phyloP scores from a whole-genome alignment of 2,797 vertebrate genomes.

The Eutrigla gurnardus region DNA sequence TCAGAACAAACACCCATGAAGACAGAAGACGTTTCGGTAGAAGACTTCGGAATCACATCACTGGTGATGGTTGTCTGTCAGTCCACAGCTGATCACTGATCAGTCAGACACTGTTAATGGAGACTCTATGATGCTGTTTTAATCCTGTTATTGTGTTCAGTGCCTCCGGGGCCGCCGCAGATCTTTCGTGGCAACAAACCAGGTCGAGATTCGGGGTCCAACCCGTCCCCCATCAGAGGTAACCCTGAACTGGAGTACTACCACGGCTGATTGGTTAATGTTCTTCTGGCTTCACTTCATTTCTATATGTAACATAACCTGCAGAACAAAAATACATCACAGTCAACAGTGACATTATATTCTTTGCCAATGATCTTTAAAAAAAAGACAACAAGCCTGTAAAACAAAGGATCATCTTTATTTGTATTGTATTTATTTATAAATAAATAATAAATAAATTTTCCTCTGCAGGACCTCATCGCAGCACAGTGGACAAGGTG shows the following conservation, averaged over 20 bases:
- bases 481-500: not conserved
- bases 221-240: slow-evolving; percentile 60
- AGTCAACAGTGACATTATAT: not conserved
- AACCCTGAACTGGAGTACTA: not conserved
- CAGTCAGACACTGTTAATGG: not conserved
- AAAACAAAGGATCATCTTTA: too few species aligned
- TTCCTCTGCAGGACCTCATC: not conserved
- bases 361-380: too few species aligned
- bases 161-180: slow-evolving; percentile 52
- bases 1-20: too few species aligned
- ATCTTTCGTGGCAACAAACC: slow-evolving; percentile 65
- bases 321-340: not conserved
- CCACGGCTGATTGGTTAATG: too few species aligned
- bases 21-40: too few species aligned
- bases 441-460: too few species aligned
- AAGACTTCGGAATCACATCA: too few species aligned
- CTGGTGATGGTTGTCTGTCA: too few species aligned
- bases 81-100: too few species aligned
- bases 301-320: too few species aligned
- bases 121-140: not conserved
- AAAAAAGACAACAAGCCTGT: too few species aligned
- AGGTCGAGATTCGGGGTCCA: slow-evolving; percentile 39
- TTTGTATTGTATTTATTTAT: not conserved
- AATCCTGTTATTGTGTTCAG: slow-evolving; percentile 27
- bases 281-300: too few species aligned